Conservation (phyloP, 2,888 invertebrate genomes). For the Macrosiphum euphorbiae region DNA sequence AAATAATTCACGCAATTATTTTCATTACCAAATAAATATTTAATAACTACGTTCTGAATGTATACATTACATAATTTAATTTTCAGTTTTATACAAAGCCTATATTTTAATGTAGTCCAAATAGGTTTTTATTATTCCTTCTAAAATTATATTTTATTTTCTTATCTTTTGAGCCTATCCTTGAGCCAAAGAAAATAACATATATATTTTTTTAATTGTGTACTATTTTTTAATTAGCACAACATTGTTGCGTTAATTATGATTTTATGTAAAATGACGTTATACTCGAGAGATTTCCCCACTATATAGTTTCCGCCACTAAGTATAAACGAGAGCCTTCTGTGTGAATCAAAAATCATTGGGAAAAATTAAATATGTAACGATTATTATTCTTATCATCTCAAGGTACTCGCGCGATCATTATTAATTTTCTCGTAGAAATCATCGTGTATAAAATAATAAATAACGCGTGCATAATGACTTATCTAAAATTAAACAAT, state of each 20-base stretch:
- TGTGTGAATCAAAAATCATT: slow-evolving; percentile 62
- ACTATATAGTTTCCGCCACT: slow-evolving; percentile 50
- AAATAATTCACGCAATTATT: neutral
- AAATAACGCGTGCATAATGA: neutral
- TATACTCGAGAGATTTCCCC: slow-evolving; percentile 58
- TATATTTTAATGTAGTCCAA: neutral
- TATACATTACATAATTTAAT: neutral
- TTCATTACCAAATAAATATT: neutral
- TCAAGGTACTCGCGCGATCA: slow-evolving; percentile 15
- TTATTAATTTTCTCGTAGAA: slow-evolving; percentile 2
- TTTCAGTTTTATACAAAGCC: neutral
- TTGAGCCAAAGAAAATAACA: neutral
- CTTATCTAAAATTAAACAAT: neutral
- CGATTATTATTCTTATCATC: neutral
- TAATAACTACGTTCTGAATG: neutral
- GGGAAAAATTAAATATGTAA: slow-evolving; percentile 25
- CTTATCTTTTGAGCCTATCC: slow-evolving; percentile 20
- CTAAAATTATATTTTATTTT: slow-evolving; percentile 28
- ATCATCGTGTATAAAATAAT: neutral
- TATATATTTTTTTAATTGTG: slow-evolving; percentile 31
- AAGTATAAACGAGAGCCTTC: slow-evolving; percentile 51
- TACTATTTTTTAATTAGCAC: slow-evolving; percentile 51
- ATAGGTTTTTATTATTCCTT: neutral
- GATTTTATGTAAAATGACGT: slow-evolving; percentile 49
- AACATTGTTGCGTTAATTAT: slow-evolving; percentile 37